Evolutionary conservation across 2,888 invertebrate species (phyloP), one percentile per base, ranked within the genome.

Genomic region (Cactoblastis cactorum): DNA sequence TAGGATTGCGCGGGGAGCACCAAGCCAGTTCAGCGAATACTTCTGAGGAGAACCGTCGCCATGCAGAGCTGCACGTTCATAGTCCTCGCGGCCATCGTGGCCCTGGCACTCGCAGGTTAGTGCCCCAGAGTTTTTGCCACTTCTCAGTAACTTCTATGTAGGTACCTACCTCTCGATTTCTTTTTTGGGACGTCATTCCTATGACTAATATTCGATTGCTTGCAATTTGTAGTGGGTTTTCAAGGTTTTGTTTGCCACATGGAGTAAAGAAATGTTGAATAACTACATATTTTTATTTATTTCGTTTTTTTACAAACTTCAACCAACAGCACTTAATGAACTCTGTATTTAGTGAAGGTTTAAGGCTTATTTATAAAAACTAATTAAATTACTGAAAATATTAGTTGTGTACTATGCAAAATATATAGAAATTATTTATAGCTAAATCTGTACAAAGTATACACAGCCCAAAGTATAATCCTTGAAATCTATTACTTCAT

Each of bases 101-200:
- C 83, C 62, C 77, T 82, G 64, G 81, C 79, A 53, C 67, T 80
- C 53, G 86, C 86, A 88, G 89, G 89, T 89, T 84, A 88, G 89
- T 89, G 87, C 79, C 83, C 85, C 69, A 55, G 62, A 55, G 69
- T 84, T 84, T 84, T 85, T 83, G 72, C 73, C 64, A 67, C 61
- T 62, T 62, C 28, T 53, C 56, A 53, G 56, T 58, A 57, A n/a
- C n/a, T n/a, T n/a, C 45, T 62, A 69, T 55, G 58, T 55, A 37
- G 37, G 37, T 37, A 58, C 57, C 8, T 9, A 63, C 63, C 69
- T 50, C 51, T 59, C 61, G 62, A 66, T 73, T 71, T 71, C 63
- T 61, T 65, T 70, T 74, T 68, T 57, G 55, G 54, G 54, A 48
- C 64, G 60, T 63, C 61, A 68, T 69, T 69, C 62, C 17, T 33